Conservation (phyloP, 2,797 vertebrate species). For the Adelosebastes latens region DNA sequence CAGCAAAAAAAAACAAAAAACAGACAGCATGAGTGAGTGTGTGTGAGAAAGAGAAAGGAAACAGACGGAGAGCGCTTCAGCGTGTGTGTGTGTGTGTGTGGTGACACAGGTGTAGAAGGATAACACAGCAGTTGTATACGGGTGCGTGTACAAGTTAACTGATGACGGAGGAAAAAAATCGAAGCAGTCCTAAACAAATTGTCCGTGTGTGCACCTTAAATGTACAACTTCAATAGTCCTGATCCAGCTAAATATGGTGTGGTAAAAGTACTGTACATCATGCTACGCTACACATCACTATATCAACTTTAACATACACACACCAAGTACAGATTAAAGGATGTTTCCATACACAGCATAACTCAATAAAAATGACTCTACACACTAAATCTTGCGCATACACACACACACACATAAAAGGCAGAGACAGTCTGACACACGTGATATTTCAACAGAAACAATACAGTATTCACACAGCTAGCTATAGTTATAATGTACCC, state of each 20-base stretch:
- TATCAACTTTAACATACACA: not conserved
- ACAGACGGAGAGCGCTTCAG: not conserved
- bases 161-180: slow-evolving; percentile 3
- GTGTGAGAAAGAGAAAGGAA: slow-evolving; percentile 34
- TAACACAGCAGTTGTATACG: not conserved
- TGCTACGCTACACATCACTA: not conserved
- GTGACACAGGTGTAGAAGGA: slow-evolving; percentile 37
- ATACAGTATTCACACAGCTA: not conserved
- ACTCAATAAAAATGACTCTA: not conserved
- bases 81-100: not conserved
- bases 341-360: not conserved
- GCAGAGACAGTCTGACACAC: not conserved
- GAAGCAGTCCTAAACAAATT: not conserved
- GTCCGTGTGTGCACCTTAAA: not conserved
- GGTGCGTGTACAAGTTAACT: not conserved
- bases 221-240: not conserved
- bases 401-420: not conserved
- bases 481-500: slow-evolving; percentile 14
- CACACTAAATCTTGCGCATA: not conserved
- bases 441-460: not conserved
- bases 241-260: not conserved
- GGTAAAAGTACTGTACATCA: not conserved
- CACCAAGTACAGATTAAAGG: not conserved
- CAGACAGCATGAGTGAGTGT: not conserved
- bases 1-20: slow-evolving; percentile 6